These are phyloP conservation scores for Turnix velox DNA, from an alignment of 2,113 vertebrate genomes.

Conservation along the genomic window DNA sequence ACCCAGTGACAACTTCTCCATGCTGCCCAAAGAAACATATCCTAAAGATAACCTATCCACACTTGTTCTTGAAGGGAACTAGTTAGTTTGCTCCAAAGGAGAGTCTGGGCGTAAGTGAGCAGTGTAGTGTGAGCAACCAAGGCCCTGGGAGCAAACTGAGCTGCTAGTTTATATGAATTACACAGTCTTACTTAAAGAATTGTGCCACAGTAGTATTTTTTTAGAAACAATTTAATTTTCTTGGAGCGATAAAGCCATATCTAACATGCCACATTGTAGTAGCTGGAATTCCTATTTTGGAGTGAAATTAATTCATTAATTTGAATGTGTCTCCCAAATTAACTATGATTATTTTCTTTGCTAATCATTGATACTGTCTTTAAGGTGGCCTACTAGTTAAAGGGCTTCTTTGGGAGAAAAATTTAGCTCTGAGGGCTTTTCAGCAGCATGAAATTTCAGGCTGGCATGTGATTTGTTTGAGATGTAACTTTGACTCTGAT, in stretches of 20 bases:
- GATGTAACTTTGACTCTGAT: not conserved
- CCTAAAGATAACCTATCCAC: not conserved
- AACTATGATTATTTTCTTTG: not conserved
- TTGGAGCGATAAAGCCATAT: not conserved
- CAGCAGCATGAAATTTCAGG: not conserved
- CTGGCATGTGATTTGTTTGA: not conserved
- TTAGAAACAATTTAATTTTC: not conserved
- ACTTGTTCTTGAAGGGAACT: not conserved
- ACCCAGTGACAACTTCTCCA: not conserved
- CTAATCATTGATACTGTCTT: not conserved
- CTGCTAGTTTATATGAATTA: not conserved
- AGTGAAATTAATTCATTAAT: not conserved
- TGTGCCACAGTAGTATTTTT: not conserved
- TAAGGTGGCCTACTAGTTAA: not conserved
- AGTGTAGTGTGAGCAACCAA: not conserved
- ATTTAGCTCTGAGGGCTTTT: not conserved
- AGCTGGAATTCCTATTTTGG: not conserved
- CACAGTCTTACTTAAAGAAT: not conserved
- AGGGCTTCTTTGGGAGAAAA: not conserved
- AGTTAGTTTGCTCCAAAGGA: not conserved
- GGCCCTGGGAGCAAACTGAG: not conserved
- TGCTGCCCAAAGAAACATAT: not conserved
- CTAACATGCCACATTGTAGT: not conserved
- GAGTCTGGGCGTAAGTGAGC: accelerated
- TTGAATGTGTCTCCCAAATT: not conserved